These are phyloP conservation scores for Chionodraco myersi DNA, from an alignment of 2,113 vertebrate species.

Conservation along the genomic window DNA sequence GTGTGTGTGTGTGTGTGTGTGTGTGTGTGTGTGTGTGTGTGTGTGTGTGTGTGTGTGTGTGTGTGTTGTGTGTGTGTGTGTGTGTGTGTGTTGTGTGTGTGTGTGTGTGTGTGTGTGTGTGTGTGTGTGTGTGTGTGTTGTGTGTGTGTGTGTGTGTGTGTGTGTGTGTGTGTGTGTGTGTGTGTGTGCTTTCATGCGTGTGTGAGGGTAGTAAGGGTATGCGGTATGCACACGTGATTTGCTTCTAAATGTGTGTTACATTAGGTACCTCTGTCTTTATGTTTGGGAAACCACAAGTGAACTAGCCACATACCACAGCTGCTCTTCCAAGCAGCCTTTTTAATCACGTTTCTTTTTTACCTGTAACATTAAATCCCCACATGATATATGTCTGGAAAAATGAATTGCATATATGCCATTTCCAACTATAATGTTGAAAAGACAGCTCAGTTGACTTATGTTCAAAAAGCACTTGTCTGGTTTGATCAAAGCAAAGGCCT, in stretches of 20 bases:
- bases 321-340: slow-evolving; percentile 24
- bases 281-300: slow-evolving; percentile 12
- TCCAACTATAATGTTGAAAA: slow-evolving; percentile 18
- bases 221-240: slow-evolving; percentile 11
- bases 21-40: slow-evolving; percentile 18
- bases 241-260: slow-evolving; percentile 12
- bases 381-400: slow-evolving; percentile 27
- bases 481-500: slow-evolving; percentile 27
- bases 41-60: background rate
- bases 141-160: background rate
- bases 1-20: slow-evolving; percentile 27
- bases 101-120: slow-evolving; percentile 23
- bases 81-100: slow-evolving; percentile 29
- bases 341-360: slow-evolving; percentile 14
- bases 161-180: background rate
- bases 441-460: background rate
- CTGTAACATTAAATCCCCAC: slow-evolving; percentile 17
- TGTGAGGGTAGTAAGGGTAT: background rate
- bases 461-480: background rate
- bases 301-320: slow-evolving; percentile 33
- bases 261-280: slow-evolving; percentile 20
- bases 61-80: slow-evolving; percentile 1
- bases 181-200: background rate
- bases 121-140: slow-evolving; percentile 18
- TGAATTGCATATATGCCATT: background rate